Conservation (phyloP, 2,888 invertebrate species). For the Melieria picta region DNA sequence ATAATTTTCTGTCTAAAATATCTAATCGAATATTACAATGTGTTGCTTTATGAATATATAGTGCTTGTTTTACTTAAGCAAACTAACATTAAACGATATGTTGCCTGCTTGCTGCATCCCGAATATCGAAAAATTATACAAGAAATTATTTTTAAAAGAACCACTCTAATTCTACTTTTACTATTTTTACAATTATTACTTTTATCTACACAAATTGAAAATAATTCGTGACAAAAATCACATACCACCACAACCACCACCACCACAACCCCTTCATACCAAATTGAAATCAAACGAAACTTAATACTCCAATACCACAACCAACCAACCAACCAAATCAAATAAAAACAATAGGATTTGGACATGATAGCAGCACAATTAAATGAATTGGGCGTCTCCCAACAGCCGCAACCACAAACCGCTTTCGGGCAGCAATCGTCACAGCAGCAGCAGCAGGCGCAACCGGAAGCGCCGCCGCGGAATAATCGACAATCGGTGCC, state of each 20-base stretch:
- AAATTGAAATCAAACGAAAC: constrained; percentile 35
- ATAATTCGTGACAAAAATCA: constrained; percentile 40
- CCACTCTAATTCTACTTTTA: constrained; percentile 63
- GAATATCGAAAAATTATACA: constrained; percentile 21
- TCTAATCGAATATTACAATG: too few species aligned
- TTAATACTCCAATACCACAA: constrained; percentile 48
- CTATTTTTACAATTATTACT: constrained; percentile 48
- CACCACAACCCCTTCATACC: constrained; percentile 41
- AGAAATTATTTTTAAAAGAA: constrained; percentile 32
- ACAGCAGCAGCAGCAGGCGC: constrained; percentile 65
- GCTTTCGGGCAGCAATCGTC: constrained; percentile 46
- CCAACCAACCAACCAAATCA: constrained; percentile 45
- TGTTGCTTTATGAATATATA: too few species aligned
- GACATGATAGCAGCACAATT: constrained; percentile 96
- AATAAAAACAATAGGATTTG: constrained; percentile 79
- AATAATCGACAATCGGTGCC: constrained; percentile 67
- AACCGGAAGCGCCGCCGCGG: constrained; percentile 78
- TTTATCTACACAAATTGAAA: constrained; percentile 39
- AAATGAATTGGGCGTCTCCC: constrained; percentile 86
- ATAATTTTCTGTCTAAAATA: too few species aligned
- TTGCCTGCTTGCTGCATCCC: constrained; percentile 39
- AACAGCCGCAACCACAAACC: constrained; percentile 65
- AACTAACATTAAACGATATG: not conserved
- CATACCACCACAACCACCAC: constrained; percentile 36
- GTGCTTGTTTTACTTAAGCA: constrained; percentile 1